Evolutionary conservation across 1,140 invertebrate genomes (phyloP).

Genomic region (Anastrepha ludens): DNA sequence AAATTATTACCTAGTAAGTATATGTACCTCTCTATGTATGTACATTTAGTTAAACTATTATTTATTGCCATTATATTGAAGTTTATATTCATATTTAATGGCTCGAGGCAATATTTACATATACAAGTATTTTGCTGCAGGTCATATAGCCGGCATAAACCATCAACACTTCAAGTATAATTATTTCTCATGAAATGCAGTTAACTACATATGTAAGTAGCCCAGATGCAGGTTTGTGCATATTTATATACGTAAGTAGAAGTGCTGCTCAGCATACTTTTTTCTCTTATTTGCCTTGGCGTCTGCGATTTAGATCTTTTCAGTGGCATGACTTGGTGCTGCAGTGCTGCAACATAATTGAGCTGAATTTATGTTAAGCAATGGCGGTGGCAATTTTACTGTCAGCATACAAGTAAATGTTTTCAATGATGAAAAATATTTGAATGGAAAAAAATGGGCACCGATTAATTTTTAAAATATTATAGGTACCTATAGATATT

Average conservation of each 20-base stretch:
- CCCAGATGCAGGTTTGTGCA: background rate
- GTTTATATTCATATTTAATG: background rate
- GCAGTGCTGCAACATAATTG: background rate
- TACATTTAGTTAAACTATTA: constrained; percentile 13
- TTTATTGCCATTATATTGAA: background rate
- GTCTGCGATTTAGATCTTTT: background rate
- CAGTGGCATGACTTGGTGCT: background rate
- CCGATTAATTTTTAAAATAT: too few relatives aligned
- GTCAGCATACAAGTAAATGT: background rate
- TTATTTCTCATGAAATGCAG: constrained; percentile 19
- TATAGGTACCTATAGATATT: too few relatives aligned
- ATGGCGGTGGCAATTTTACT: background rate
- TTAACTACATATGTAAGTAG: background rate
- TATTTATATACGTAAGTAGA: background rate
- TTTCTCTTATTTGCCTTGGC: background rate
- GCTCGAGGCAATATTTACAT: background rate
- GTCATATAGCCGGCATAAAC: background rate
- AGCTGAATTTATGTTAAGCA: background rate
- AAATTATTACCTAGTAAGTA: too few relatives aligned
- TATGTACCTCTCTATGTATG: background rate
- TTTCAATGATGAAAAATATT: background rate
- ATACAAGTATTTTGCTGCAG: background rate
- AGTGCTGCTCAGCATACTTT: background rate
- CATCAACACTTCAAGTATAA: background rate
- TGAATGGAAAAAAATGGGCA: too few relatives aligned